Percentiles rank a stretch among this genome's conserved stretches.
Evolutionary conservation across 2,888 invertebrate species (phyloP).

Genomic region (Mayetiola destructor): DNA sequence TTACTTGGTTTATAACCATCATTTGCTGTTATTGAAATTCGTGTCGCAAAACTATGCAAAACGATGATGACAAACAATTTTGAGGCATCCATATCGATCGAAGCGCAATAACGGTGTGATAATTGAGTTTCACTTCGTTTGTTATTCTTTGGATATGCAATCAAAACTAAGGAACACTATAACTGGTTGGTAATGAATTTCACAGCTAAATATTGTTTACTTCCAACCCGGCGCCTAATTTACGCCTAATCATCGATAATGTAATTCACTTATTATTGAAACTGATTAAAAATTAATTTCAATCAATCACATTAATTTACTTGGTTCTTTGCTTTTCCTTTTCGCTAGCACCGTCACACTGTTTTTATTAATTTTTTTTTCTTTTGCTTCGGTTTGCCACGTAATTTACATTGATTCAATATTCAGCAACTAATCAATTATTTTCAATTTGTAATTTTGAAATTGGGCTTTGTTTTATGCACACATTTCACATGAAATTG

Average conservation of each 20-base stretch:
- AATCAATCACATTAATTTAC: not conserved
- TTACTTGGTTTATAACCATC: slow-evolving; percentile 5
- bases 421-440: too few species aligned
- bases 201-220: not conserved
- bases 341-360: not conserved
- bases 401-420: too few species aligned
- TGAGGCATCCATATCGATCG: not conserved
- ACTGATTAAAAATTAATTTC: slow-evolving; percentile 3
- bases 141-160: too few species aligned
- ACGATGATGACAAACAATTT: not conserved
- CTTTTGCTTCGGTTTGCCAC: not conserved
- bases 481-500: not conserved
- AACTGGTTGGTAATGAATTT: not conserved
- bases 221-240: not conserved
- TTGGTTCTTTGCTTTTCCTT: too few species aligned
- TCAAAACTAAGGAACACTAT: too few species aligned
- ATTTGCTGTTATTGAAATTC: not conserved
- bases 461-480: too few species aligned
- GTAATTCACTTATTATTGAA: not conserved
- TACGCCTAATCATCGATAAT: not conserved
- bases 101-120: not conserved
- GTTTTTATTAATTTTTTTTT: not conserved
- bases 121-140: too few species aligned
- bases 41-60: not conserved
- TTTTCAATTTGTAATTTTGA: too few species aligned